phyloP scores from a whole-genome alignment of 2,888 invertebrate genomes.

The Elaeidobius kamerunicus region DNA sequence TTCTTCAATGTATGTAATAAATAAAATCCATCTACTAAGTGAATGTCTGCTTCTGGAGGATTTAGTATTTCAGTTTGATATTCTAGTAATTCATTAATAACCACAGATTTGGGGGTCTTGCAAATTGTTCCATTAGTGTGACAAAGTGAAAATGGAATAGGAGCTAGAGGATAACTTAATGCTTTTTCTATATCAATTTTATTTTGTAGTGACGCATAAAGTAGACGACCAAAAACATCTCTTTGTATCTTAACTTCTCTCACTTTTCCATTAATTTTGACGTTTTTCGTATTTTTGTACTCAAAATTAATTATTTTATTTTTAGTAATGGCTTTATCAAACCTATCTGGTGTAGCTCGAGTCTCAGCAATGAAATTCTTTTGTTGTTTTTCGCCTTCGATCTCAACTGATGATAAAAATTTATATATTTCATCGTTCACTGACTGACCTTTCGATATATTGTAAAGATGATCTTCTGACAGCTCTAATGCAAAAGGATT shows the following conservation, averaged over 20 bases:
- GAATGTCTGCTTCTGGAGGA: constrained; percentile 30
- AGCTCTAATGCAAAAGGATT: constrained; percentile 34
- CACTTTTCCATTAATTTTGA: constrained; percentile 36
- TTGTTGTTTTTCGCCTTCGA: constrained; percentile 32
- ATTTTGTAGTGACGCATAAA: constrained; percentile 32
- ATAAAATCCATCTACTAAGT: constrained; percentile 37
- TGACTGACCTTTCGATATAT: constrained; percentile 35
- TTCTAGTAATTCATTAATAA: constrained; percentile 32
- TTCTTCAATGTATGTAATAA: constrained; percentile 35
- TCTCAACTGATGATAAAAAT: constrained; percentile 36
- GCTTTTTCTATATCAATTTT: constrained; percentile 36
- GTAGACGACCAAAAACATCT: constrained; percentile 29
- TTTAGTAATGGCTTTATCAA: constrained; percentile 36
- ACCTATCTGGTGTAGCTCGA: constrained; percentile 31
- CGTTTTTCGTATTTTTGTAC: constrained; percentile 32
- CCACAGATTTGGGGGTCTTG: constrained; percentile 35
- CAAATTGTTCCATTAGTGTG: constrained; percentile 37
- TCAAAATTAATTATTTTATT: constrained; percentile 36
- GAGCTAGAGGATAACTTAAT: constrained; percentile 36
- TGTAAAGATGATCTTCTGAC: constrained; percentile 33
- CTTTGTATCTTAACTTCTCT: constrained; percentile 29
- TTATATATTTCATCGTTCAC: constrained; percentile 32
- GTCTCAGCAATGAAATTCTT: constrained; percentile 27
- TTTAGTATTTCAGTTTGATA: constrained; percentile 31
- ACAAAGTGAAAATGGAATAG: constrained; percentile 35